Conservation (phyloP, 2,888 invertebrate species). For the Belgica antarctica region DNA sequence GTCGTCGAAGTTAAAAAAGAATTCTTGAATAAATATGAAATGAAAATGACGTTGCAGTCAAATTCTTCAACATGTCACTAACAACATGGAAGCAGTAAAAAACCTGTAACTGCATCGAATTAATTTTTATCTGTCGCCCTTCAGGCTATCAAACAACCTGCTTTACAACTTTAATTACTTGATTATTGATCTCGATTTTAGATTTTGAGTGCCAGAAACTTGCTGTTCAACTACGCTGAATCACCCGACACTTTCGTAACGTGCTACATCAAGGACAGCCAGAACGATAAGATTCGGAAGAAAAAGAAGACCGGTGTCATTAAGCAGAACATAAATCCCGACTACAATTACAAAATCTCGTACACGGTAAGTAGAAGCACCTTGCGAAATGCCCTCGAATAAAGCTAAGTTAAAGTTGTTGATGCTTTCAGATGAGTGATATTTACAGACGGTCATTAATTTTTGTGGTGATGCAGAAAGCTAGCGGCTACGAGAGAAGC, state of each 20-base stretch:
- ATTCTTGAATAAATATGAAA: too few species aligned
- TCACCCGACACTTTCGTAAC: slow-evolving; percentile 89
- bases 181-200: slow-evolving; percentile 45
- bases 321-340: slow-evolving; percentile 77
- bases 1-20: too few species aligned
- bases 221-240: slow-evolving; percentile 67
- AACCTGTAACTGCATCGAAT: too few species aligned
- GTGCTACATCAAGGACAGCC: slow-evolving; percentile 82
- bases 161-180: slow-evolving; percentile 15
- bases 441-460: slow-evolving; percentile 77
- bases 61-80: too few species aligned
- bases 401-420: too few species aligned
- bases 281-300: slow-evolving; percentile 73
- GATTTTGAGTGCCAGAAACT: slow-evolving; percentile 69
- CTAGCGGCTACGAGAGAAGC: slow-evolving; percentile 85
- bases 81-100: too few species aligned
- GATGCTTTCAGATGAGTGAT: slow-evolving; percentile 62
- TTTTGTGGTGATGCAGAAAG: slow-evolving; percentile 90
- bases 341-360: slow-evolving; percentile 83
- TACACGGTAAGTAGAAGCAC: slow-evolving; percentile 62
- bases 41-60: too few species aligned
- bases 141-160: too few species aligned
- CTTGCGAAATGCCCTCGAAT: too few species aligned
- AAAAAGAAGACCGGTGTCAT: slow-evolving; percentile 88
- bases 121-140: too few species aligned